Conservation (phyloP, 2,888 invertebrate genomes). For the Charanyca ferruginea region DNA sequence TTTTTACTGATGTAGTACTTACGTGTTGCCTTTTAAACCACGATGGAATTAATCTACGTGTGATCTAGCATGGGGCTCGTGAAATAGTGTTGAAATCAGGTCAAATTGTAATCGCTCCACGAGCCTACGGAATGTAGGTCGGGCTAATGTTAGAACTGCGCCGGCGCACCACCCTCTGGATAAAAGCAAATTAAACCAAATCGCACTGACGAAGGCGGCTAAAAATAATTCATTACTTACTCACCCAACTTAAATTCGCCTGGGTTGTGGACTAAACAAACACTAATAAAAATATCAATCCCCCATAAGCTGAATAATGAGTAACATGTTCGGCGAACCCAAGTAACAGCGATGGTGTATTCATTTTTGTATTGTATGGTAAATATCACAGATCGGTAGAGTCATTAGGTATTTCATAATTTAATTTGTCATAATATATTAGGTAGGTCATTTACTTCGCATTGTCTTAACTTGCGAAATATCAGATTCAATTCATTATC, state of each 20-base stretch:
- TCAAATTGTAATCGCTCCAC: constrained; percentile 80
- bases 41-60: constrained; percentile 43
- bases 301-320: constrained; percentile 5
- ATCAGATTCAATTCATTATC: background rate
- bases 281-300: constrained; percentile 23
- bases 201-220: constrained; percentile 53
- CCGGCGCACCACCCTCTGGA: constrained; percentile 78
- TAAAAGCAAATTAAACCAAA: constrained; percentile 72
- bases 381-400: background rate
- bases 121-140: constrained; percentile 86
- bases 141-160: constrained; percentile 86
- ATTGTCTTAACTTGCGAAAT: constrained; percentile 9
- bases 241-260: constrained; percentile 56
- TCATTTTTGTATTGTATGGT: background rate
- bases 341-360: background rate
- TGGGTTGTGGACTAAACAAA: constrained; percentile 45
- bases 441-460: background rate
- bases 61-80: constrained; percentile 70
- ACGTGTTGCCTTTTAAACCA: constrained; percentile 9
- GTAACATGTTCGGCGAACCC: constrained; percentile 4
- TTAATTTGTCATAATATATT: no score
- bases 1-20: constrained; percentile 13
- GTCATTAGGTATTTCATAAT: background rate
- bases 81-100: constrained; percentile 82
- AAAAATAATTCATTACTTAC: constrained; percentile 66